phyloP scores from a whole-genome alignment of 2,113 vertebrate genomes.

The Macquaria ambigua region DNA sequence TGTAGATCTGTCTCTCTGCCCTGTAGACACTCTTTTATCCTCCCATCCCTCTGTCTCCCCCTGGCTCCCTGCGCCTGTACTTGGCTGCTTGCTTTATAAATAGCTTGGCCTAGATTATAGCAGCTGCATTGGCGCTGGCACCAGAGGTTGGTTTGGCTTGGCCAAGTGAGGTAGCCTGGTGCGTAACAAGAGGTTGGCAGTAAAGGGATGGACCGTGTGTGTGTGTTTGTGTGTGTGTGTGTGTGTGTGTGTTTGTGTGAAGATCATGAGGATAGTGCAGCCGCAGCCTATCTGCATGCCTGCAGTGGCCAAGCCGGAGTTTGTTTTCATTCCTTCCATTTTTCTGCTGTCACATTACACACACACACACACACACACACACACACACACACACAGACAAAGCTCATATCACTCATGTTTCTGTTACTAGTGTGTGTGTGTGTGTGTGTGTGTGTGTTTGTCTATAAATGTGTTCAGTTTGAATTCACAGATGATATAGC shows the following conservation, averaged over 20 bases:
- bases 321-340: constrained; percentile 27
- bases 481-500: background rate
- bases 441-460: constrained; percentile 11
- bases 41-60: constrained; percentile 70
- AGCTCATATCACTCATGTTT: background rate
- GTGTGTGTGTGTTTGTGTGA: constrained; percentile 1
- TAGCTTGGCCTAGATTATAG: constrained; percentile 87
- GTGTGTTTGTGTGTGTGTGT: background rate
- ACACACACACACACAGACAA: constrained; percentile 35
- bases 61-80: constrained; percentile 70
- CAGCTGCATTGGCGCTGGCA: constrained; percentile 85
- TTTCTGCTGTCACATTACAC: constrained; percentile 7
- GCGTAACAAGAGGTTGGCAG: constrained; percentile 52
- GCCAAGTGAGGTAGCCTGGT: constrained; percentile 71
- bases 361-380: constrained; percentile 17
- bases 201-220: constrained; percentile 5
- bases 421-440: background rate
- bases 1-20: constrained; percentile 61
- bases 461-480: constrained; percentile 2
- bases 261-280: constrained; percentile 29
- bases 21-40: constrained; percentile 71
- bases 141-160: constrained; percentile 66
- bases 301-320: constrained; percentile 21
- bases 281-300: constrained; percentile 21
- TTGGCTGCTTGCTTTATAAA: constrained; percentile 84